These are phyloP conservation scores for Bungarus multicinctus DNA, from an alignment of 2,113 vertebrate genomes.

Conservation along the genomic window DNA sequence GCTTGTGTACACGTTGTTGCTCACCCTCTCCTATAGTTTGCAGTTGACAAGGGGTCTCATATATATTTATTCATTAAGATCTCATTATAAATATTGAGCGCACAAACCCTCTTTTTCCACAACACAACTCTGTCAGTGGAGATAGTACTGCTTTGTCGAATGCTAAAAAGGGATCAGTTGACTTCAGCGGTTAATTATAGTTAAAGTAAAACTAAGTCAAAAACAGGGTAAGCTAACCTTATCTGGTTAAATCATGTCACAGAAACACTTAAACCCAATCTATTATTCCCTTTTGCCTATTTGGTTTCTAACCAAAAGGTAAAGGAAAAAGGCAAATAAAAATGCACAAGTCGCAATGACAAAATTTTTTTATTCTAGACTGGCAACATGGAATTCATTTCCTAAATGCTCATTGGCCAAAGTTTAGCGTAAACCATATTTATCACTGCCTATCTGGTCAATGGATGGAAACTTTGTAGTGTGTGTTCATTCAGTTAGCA, in stretches of 20 bases:
- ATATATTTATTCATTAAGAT: neutral
- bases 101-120: neutral
- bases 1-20: neutral
- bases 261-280: neutral
- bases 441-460: too few species aligned
- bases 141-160: neutral
- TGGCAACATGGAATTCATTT: neutral
- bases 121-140: neutral
- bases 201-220: neutral
- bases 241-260: neutral
- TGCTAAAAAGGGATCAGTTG: neutral
- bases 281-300: neutral
- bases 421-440: too few species aligned
- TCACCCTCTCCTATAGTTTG: neutral
- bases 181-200: neutral
- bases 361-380: neutral
- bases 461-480: too few species aligned
- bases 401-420: too few species aligned
- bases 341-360: neutral
- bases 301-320: neutral
- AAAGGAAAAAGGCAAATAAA: neutral
- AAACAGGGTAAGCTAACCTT: neutral
- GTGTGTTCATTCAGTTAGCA: too few species aligned
- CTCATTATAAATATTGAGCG: neutral
- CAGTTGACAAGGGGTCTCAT: neutral